Base-by-base conservation (phyloP, 2,113 vertebrate genomes). In the Sinocyclocheilus anshuiensis region DNA sequence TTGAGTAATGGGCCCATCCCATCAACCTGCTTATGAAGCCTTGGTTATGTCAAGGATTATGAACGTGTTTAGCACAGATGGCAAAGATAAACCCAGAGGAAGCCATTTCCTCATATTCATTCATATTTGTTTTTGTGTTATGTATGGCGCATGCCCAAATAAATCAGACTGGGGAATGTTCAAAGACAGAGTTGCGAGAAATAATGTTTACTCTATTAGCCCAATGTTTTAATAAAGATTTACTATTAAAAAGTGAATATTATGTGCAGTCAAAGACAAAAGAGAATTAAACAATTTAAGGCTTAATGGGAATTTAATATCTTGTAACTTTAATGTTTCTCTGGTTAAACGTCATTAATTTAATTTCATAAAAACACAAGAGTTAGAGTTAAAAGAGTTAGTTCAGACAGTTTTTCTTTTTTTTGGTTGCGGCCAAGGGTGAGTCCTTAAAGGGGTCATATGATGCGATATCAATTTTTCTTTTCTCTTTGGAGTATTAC, bases 281-380 rank as follows among this genome's bases (percentile, higher is more conserved):
- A 88, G 89, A 90, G 86, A 92, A 92, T 92, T 91, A 89, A 84
- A 84, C 84, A 89, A 90, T 89, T 92, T 90, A 87, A 84, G 86
- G 89, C 91, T 92, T 90, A 93, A 93, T 92, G 87, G 87, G 88
- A 91, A 92, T 91, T 84, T 85, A 90, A 93, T 90, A 92, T 90
- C 90, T 92, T 93, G 90, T 87, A 90, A 87, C 90, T 90, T 91
- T 92, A 89, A 90, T 87, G 87, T 90, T 90, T 55, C 88, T 88
- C n/a, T 76, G 87, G 85, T 50, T 55, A 80, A 59, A 76, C 0
- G 24, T 61, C 29, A 63, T 80, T 63, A 0, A 24, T 2, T 81
- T 65, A 45, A 33, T 81, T 81, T 13, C 4, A 24, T 65, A 10
- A n/a, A 42, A 80, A 39, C 22, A 18, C 7, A 79, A 9, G 2